Base-by-base conservation (phyloP, 1,140 invertebrate species). In the Semibalanus balanoides region DNA sequence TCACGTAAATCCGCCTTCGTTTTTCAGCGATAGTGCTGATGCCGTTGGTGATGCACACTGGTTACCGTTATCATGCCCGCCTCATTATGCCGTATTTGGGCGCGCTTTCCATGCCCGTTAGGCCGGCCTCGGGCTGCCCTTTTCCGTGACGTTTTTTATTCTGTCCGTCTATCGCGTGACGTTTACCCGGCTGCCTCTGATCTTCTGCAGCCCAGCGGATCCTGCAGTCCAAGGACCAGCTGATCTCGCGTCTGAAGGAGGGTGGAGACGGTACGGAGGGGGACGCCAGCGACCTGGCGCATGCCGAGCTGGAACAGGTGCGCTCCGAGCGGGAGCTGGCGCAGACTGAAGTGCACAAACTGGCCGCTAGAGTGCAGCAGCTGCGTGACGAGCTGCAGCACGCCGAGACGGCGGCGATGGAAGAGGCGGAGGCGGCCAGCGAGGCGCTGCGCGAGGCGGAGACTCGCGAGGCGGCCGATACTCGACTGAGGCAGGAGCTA, bases 191-290 rank as follows among this genome's bases (percentile, higher is more conserved):
- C 17, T 40, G 5, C 35, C 5, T 40, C 17, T 40, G 35, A 17
- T 40, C 5, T 40, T 1, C 22, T 64, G 51, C 51, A 64, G 92
- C 92, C 14, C 86, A 91, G 75, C 88, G 88, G 79, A 92, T 91
- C 76, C 83, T 94, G 29, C 87, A 91, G 82, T 89, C 91, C 77
- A 93, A 93, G 83, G 92, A 93, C 79, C 87, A 89, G 78, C 82
- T 93, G 27, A 93, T 93, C 77, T 81, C 86, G 25, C 88, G 88
- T 80, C 82, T 93, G 25, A 88, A 87, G 79, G 86, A 85, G 77
- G 84, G 83, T 77, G 78, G 86, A 82, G 84, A 84, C 30, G 82
- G 79, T 77, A 70, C 82, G 80, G 78, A 81, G 75, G 77, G 79
- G 81, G 74, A 83, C 82, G 83, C 85, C 74, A 76, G 71, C 31